Base-by-base conservation (phyloP, 1,140 invertebrate species). In the Anastatus disparis region DNA sequence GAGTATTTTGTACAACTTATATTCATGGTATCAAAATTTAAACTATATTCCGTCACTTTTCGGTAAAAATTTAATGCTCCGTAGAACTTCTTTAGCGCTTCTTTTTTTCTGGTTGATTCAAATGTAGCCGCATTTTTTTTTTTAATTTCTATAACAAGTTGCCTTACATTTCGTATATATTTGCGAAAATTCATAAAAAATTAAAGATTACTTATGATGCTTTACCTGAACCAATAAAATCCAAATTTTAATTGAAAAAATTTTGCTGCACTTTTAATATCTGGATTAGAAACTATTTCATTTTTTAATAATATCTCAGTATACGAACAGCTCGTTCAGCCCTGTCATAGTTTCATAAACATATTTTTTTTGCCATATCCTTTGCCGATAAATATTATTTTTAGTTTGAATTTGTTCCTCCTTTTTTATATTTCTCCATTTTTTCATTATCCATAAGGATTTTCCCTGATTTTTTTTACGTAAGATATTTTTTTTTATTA, bases 51-150 rank as follows among this genome's bases (percentile, higher is more conserved):
- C 72, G 52, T 73, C 74, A 17, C 59, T 46, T 71, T 86, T 86
- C 15, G 82, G 76, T 77, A 90, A 80, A 87, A 93, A 93, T 92
- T 88, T 29, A 93, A 84, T 15, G 91, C 88, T 74, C 89, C 89
- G 77, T 86, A 88, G 59, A 88, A 84, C 71, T 87, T 84, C 61
- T 81, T 81, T 31, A 79, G 79, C 55, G 65, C 75, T 53, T 79
- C 78, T 8, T 76, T 70, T 40, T 79, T 76, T 67, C 84, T 76
- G 59, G 98, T 88, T 98, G 97, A 99, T 84, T 99, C 97, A 80
- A 99, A 93, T 12, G 95, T 93, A 62, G 97, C 97, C 13, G 99
- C 87, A 85, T 99, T 98, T 24, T 98, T 98, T 80, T 89, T 92
- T 67, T 89, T 89, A 2, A 98, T 97, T 48, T 95, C 97, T 26